Base-by-base conservation (phyloP, 1,140 invertebrate species). In the Formica selysi region DNA sequence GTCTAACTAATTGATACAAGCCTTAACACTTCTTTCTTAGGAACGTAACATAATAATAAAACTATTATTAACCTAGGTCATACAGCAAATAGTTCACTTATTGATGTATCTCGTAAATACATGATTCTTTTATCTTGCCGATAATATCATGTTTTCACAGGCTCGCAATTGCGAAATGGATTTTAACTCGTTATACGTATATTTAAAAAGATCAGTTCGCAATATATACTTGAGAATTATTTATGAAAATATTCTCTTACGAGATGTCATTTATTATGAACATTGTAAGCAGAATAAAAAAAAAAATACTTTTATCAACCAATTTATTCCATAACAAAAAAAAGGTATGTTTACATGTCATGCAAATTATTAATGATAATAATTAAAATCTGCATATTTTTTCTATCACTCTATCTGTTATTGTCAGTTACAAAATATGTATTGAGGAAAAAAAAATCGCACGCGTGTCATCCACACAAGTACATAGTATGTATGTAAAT, bases 181-280 rank as follows among this genome's bases (percentile, higher is more conserved):
- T 44, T 80, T 85, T 84, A 76, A 84, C n/a, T 22, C 22, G 22
- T 22, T 22, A 22, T 22, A 22, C 22, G 22, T 22, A 0, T 29
- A n/a, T 13, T 41, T 38, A 2, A 68, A 13, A 38, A 61, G 71
- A 64, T 71, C 67, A 62, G 13, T 32, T 54, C 48, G 32, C 57
- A 41, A 85, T 54, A 48, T 61, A 44, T 76, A 70, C 73, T 86
- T 88, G 89, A 79, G 74, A 76, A 79, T 71, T 71, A 59, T 81
- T 81, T 81, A 59, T 44, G 38, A 59, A 51, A 81, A 51, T 22
- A 10, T 71, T 73, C 48, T 44, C 38, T 44, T 36, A 81, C 68
- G 7, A 59, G 2, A 38, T 19, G 16, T 51, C 62, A 68, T 67
- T 85, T 48, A n/a, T 57, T 32, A 32, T 8, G 11, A 32, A 32